These are phyloP conservation scores for Lichenostomus cassidix DNA, from an alignment of 2,113 vertebrate species.

Conservation along the genomic window DNA sequence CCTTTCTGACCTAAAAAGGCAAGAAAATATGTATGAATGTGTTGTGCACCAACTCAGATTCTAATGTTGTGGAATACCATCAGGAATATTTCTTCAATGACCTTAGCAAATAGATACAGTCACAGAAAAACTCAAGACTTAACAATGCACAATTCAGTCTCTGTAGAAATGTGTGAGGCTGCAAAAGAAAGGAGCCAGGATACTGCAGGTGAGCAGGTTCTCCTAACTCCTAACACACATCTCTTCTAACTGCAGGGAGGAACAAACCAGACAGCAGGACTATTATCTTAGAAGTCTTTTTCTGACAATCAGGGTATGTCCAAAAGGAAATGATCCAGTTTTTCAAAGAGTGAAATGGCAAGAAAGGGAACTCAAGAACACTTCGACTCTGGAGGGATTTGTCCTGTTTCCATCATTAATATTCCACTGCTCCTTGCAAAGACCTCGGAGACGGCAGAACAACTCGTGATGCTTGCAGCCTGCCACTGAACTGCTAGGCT, in stretches of 20 bases:
- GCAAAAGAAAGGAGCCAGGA: background rate
- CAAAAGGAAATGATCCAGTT: background rate
- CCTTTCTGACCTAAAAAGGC: background rate
- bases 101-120: background rate
- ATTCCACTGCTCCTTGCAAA: background rate
- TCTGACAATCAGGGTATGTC: background rate
- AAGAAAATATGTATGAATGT: background rate
- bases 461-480: background rate
- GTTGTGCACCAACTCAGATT: background rate
- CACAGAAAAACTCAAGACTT: background rate
- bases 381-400: background rate
- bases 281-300: background rate
- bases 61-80: background rate
- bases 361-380: background rate
- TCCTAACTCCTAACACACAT: background rate
- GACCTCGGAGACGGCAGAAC: background rate
- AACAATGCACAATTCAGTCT: background rate
- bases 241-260: background rate
- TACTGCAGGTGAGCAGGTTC: background rate
- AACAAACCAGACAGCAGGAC: background rate
- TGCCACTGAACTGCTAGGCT: background rate
- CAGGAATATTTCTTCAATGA: background rate
- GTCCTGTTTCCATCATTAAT: background rate
- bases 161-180: background rate
- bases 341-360: background rate